Evolutionary conservation across 2,797 vertebrate species (phyloP).

Genomic region (Etheostoma nigrum): DNA sequence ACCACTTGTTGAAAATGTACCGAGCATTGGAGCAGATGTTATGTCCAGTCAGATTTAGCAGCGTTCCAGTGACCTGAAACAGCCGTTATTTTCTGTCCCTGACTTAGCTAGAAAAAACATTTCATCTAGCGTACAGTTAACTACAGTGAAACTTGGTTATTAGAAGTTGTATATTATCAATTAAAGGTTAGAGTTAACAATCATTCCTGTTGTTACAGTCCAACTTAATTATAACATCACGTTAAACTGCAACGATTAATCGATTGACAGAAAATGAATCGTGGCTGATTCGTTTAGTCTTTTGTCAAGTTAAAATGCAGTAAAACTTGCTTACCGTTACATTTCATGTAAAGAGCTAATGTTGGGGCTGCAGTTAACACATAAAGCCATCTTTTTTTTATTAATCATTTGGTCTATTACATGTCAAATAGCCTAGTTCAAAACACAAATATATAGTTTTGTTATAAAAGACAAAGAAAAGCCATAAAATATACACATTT

Average conservation of each 20-base stretch:
- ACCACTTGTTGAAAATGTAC: slow-evolving; percentile 42
- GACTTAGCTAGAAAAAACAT: too few relatives aligned
- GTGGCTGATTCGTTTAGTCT: background rate
- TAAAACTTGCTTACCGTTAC: too few relatives aligned
- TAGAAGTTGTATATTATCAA: fast-evolving
- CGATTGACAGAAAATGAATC: background rate
- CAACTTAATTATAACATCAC: background rate
- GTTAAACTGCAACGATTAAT: background rate
- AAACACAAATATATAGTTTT: background rate
- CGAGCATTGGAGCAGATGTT: background rate
- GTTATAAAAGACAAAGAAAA: background rate
- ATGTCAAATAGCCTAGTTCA: background rate
- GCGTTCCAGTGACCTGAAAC: background rate
- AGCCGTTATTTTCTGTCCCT: background rate
- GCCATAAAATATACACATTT: background rate
- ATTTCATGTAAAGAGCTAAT: background rate
- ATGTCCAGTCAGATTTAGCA: background rate
- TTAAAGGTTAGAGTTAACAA: background rate
- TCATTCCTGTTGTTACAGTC: background rate
- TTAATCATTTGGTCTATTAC: background rate
- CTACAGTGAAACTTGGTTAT: too few relatives aligned
- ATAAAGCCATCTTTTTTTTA: background rate
- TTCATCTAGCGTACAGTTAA: background rate
- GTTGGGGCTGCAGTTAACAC: background rate
- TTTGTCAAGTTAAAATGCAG: too few relatives aligned